Evolutionary conservation across 2,888 invertebrate species (phyloP).

Genomic region (Drosophila falleni): DNA sequence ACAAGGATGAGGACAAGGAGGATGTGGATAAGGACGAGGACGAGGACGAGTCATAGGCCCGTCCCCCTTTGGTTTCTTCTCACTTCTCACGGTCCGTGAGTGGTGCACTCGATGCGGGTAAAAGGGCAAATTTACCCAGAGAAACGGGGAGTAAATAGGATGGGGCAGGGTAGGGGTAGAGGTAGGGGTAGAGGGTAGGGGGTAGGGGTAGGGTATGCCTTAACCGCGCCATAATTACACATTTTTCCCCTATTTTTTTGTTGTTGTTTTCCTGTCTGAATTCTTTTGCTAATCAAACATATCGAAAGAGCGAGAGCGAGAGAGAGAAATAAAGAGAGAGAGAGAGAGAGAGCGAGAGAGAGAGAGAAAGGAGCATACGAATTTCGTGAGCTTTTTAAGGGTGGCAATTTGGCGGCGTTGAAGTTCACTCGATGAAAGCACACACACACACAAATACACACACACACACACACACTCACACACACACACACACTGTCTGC

Average conservation of each 20-base stretch:
- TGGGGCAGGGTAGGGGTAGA: background rate
- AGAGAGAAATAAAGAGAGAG: conserved; percentile 3
- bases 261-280: conserved; percentile 20
- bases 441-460: conserved; percentile 28
- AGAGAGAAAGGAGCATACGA: conserved; percentile 6
- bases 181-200: background rate
- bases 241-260: conserved; percentile 50
- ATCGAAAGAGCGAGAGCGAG: conserved; percentile 15
- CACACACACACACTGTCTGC: background rate
- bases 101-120: conserved; percentile 45
- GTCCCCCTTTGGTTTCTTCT: conserved; percentile 11
- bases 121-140: conserved; percentile 10
- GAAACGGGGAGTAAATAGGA: background rate
- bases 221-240: conserved; percentile 74
- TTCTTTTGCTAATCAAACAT: conserved; percentile 72
- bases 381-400: conserved; percentile 69
- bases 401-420: conserved; percentile 77
- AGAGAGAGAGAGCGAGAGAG: conserved; percentile 8
- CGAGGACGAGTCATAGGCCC: background rate
- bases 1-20: background rate
- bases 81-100: conserved; percentile 33
- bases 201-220: conserved; percentile 5
- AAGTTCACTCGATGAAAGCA: conserved; percentile 68
- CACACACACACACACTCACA: background rate
- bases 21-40: background rate